Conservation (phyloP, 2,888 invertebrate species). For the Argyra leucocephala region DNA sequence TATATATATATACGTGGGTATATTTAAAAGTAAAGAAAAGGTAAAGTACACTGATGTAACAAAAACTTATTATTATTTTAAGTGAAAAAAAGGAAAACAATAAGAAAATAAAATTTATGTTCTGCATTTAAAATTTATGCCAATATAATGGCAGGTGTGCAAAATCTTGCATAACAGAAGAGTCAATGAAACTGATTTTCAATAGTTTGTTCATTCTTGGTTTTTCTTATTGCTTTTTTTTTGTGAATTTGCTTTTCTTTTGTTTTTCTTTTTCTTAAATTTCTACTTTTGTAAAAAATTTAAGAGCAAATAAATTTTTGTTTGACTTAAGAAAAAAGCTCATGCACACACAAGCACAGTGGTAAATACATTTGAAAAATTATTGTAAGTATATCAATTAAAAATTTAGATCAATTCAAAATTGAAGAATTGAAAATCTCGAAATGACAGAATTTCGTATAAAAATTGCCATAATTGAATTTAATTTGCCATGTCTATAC, state of each 20-base stretch:
- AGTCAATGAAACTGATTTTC: not conserved
- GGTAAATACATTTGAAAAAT: no score
- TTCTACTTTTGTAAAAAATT: not conserved
- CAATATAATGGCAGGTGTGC: not conserved
- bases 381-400: no score
- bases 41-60: not conserved
- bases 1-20: no score
- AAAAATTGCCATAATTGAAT: no score
- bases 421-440: no score
- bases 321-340: not conserved
- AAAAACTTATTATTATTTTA: not conserved
- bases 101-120: slow-evolving; percentile 6
- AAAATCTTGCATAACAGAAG: not conserved
- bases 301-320: not conserved
- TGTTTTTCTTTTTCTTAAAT: not conserved
- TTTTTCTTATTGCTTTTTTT: not conserved
- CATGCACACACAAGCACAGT: no score
- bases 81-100: not conserved
- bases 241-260: not conserved
- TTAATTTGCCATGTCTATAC: no score
- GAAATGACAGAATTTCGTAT: no score
- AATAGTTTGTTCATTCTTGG: not conserved
- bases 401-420: no score
- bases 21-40: no score
- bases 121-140: not conserved